phyloP scores from a whole-genome alignment of 2,888 invertebrate genomes.

The Polydesmus complanatus region DNA sequence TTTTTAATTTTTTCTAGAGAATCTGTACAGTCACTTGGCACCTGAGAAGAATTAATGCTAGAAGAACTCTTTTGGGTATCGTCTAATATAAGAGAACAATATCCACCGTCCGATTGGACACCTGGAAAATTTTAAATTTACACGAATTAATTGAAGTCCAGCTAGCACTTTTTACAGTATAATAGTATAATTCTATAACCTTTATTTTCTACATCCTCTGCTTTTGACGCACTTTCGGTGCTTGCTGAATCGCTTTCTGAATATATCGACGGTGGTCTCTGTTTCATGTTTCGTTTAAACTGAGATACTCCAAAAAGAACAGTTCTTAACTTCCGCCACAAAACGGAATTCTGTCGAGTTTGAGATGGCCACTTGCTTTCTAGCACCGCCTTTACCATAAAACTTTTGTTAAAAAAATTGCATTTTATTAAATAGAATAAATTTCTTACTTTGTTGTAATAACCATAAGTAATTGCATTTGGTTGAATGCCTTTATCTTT shows the following conservation, averaged over 20 bases:
- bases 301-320: conserved; percentile 80
- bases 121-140: no score
- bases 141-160: not conserved
- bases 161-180: not conserved
- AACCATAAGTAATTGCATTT: conserved; percentile 95
- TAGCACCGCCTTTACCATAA: conserved; percentile 47
- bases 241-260: conserved; percentile 24
- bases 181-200: not conserved
- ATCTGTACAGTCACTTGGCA: not conserved
- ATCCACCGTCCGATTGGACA: conserved; percentile 36
- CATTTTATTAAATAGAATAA: not conserved
- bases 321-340: conserved; percentile 89
- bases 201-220: conserved; percentile 23
- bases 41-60: conserved; percentile 15
- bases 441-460: conserved; percentile 47
- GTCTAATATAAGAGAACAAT: conserved; percentile 37
- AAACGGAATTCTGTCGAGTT: conserved; percentile 53
- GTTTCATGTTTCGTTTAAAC: conserved; percentile 56
- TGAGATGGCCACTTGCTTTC: conserved; percentile 90
- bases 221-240: conserved; percentile 16
- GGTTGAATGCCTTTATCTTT: conserved; percentile 62
- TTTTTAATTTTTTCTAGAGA: not conserved
- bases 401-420: not conserved
- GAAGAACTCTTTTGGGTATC: conserved; percentile 26
- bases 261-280: conserved; percentile 28